Evolutionary conservation across 1,140 invertebrate species (phyloP).

Genomic region (Notospermus geniculatus): DNA sequence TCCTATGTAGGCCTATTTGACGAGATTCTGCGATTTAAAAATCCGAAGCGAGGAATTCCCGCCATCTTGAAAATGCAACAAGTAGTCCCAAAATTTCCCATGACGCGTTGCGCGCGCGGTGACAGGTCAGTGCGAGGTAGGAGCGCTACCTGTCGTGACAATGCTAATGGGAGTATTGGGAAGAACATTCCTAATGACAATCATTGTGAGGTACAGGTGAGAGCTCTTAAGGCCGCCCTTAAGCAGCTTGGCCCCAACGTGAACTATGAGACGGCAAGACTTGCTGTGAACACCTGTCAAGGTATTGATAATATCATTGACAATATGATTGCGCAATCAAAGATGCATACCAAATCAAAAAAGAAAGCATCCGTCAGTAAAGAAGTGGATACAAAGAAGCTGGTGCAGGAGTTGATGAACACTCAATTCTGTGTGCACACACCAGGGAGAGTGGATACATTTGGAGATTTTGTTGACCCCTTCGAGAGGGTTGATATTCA

Average conservation of each 20-base stretch:
- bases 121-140: too few relatives aligned
- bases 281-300: background rate
- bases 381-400: background rate
- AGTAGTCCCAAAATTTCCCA: too few relatives aligned
- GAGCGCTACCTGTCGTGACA: too few relatives aligned
- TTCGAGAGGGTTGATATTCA: too few relatives aligned
- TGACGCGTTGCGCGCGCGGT: too few relatives aligned
- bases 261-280: background rate
- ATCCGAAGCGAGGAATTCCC: too few relatives aligned
- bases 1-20: too few relatives aligned
- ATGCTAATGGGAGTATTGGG: background rate
- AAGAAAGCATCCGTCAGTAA: background rate
- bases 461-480: too few relatives aligned
- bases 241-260: background rate
- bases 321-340: background rate
- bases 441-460: too few relatives aligned
- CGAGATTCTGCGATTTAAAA: too few relatives aligned
- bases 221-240: background rate
- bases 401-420: background rate
- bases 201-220: background rate
- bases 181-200: slow-evolving; percentile 4
- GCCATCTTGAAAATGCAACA: too few relatives aligned
- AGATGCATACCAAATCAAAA: background rate
- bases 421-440: too few relatives aligned
- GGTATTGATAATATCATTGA: background rate